phyloP scores from a whole-genome alignment of 2,113 vertebrate species.

The Bagarius yarrelli region DNA sequence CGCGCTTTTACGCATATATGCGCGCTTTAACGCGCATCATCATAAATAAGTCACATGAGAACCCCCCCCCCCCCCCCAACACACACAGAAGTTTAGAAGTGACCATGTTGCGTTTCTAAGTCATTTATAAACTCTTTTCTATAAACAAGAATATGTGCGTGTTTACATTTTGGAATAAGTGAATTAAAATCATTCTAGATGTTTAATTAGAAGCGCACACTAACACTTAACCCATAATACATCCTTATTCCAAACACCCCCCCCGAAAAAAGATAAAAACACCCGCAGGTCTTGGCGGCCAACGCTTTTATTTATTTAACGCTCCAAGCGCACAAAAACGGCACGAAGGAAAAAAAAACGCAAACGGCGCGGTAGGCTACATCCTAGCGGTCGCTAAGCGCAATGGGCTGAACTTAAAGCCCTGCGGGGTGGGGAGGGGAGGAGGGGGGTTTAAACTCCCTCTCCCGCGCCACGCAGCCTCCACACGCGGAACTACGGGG shows the following conservation, averaged over 20 bases:
- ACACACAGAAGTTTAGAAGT: no score
- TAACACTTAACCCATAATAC: neutral
- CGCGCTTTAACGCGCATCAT: neutral
- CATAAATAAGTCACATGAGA: neutral
- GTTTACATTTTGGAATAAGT: neutral
- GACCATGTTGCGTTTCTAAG: no score
- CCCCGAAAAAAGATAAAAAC: neutral
- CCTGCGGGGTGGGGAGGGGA: constrained; percentile 42
- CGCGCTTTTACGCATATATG: no score
- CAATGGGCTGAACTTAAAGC: constrained; percentile 73
- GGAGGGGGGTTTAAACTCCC: constrained; percentile 65
- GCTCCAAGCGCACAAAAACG: neutral
- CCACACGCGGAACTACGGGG: constrained; percentile 60
- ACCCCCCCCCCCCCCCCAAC: no score
- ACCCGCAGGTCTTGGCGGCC: neutral
- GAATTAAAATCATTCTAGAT: neutral
- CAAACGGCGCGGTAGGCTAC: constrained; percentile 58
- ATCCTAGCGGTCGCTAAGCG: constrained; percentile 77
- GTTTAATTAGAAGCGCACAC: neutral
- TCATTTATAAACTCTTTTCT: neutral
- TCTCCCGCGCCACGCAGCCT: constrained; percentile 62
- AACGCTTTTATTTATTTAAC: constrained; percentile 27
- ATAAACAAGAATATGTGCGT: no score
- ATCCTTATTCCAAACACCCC: neutral
- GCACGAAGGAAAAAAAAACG: neutral